These are phyloP conservation scores for Cyclophora albipunctata DNA, from an alignment of 2,888 invertebrate genomes.

Conservation along the genomic window DNA sequence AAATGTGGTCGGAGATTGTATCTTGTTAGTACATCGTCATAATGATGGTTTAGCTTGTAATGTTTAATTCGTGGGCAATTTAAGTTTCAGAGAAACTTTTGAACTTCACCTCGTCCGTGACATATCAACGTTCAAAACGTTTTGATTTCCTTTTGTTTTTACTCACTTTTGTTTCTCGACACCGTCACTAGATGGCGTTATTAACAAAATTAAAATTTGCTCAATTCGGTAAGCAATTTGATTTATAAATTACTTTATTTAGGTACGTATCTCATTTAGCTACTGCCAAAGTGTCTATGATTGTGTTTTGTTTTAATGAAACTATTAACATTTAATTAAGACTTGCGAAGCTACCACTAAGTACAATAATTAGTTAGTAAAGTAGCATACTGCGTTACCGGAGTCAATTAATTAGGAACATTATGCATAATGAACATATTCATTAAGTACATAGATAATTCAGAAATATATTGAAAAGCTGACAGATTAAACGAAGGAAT, in stretches of 20 bases:
- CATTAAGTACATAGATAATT: slow-evolving; percentile 7
- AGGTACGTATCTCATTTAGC: slow-evolving; percentile 7
- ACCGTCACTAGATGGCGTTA: slow-evolving; percentile 18
- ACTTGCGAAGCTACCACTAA: slow-evolving; percentile 51
- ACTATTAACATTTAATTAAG: slow-evolving; percentile 23
- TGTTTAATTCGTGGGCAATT: slow-evolving; percentile 16
- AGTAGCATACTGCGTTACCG: slow-evolving; percentile 49
- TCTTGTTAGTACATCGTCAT: slow-evolving; percentile 6
- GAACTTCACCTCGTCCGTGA: slow-evolving; percentile 33
- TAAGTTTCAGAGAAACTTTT: slow-evolving; percentile 30
- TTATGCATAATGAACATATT: slow-evolving; percentile 24
- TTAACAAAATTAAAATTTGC: slow-evolving; percentile 40
- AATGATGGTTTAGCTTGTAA: slow-evolving; percentile 15
- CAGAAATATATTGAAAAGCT: no score
- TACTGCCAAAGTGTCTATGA: slow-evolving; percentile 19
- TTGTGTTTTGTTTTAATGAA: slow-evolving; percentile 18
- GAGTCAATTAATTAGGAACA: slow-evolving; percentile 56
- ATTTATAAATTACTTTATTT: slow-evolving; percentile 6
- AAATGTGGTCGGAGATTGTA: slow-evolving; percentile 19
- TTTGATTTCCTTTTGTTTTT: slow-evolving; percentile 14
- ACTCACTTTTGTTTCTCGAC: slow-evolving; percentile 11
- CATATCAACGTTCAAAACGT: slow-evolving; percentile 48
- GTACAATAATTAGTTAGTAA: slow-evolving; percentile 63
- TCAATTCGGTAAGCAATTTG: slow-evolving; percentile 57
- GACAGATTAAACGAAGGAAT: no score